Percentiles rank a stretch among this genome's conserved stretches.
phyloP scores from a whole-genome alignment of 2,888 invertebrate genomes.

The Selenia dentaria region DNA sequence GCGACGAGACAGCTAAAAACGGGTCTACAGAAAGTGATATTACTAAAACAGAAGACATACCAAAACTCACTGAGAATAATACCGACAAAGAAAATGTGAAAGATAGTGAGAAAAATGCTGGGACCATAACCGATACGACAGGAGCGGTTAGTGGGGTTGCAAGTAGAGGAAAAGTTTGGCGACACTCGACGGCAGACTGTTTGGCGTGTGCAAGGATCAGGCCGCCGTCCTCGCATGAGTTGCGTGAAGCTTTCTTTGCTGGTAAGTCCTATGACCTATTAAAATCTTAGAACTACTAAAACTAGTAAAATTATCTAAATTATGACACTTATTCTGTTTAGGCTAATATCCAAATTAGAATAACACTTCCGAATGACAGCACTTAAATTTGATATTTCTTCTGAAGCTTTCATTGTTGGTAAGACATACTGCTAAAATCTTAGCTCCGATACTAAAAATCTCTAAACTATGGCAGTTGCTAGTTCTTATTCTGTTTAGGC shows the following conservation, averaged over 20 bases:
- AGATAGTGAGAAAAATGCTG: slow-evolving; percentile 21
- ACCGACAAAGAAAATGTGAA: background rate
- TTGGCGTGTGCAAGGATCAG: slow-evolving; percentile 69
- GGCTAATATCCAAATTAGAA: too few species aligned
- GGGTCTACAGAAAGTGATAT: slow-evolving; percentile 28
- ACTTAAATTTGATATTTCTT: too few species aligned
- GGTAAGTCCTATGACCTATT: too few species aligned
- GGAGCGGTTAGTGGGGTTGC: slow-evolving; percentile 21
- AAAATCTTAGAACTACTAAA: too few species aligned
- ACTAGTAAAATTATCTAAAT: too few species aligned
- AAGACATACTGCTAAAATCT: too few species aligned
- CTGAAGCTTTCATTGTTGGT: too few species aligned
- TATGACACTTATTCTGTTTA: too few species aligned
- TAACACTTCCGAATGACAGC: too few species aligned
- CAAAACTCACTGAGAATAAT: slow-evolving; percentile 11
- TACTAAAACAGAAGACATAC: slow-evolving; percentile 27
- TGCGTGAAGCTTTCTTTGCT: slow-evolving; percentile 78
- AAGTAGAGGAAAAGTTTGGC: slow-evolving; percentile 44
- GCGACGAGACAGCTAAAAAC: slow-evolving; percentile 28
- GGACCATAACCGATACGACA: slow-evolving; percentile 1
- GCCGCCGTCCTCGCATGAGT: slow-evolving; percentile 71
- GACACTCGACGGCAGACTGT: slow-evolving; percentile 63
- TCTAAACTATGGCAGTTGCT: too few species aligned
- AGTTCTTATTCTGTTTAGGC: too few species aligned
- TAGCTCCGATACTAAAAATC: too few species aligned